phyloP scores from a whole-genome alignment of 2,888 invertebrate genomes.

The Anthoptus insignis region DNA sequence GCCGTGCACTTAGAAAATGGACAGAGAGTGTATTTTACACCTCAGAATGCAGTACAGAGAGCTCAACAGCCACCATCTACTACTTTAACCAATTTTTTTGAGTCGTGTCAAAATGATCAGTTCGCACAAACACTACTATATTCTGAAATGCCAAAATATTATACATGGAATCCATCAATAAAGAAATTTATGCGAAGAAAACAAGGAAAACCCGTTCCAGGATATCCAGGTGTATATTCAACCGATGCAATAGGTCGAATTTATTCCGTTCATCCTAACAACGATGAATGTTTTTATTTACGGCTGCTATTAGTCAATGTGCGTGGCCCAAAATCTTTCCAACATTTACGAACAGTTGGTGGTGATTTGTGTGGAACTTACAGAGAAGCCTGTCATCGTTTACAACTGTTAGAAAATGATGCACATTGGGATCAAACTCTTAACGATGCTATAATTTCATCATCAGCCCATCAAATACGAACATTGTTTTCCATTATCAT shows the following conservation, averaged over 20 bases:
- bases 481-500: conserved; percentile 10
- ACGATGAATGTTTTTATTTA: too few species aligned
- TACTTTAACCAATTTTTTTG: conserved; percentile 35
- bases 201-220: conserved; percentile 49
- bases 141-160: too few species aligned
- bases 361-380: conserved; percentile 52
- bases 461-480: conserved; percentile 43
- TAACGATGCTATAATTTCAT: conserved; percentile 52
- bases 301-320: conserved; percentile 27
- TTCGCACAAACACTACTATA: conserved; percentile 4
- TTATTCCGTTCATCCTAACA: conserved; percentile 46
- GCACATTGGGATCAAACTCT: conserved; percentile 42
- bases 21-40: too few species aligned
- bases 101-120: conserved; percentile 14
- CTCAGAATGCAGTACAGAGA: too few species aligned
- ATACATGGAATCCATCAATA: too few species aligned
- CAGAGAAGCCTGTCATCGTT: conserved; percentile 53
- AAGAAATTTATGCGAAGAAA: conserved; percentile 41
- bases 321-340: neutral
- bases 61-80: too few species aligned
- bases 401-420: conserved; percentile 55
- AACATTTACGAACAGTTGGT: conserved; percentile 55
- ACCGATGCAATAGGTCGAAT: conserved; percentile 50
- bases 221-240: conserved; percentile 45
- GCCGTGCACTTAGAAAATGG: conserved; percentile 31